phyloP scores from a whole-genome alignment of 2,888 invertebrate genomes.

The Zhuqinia jingwanae region DNA sequence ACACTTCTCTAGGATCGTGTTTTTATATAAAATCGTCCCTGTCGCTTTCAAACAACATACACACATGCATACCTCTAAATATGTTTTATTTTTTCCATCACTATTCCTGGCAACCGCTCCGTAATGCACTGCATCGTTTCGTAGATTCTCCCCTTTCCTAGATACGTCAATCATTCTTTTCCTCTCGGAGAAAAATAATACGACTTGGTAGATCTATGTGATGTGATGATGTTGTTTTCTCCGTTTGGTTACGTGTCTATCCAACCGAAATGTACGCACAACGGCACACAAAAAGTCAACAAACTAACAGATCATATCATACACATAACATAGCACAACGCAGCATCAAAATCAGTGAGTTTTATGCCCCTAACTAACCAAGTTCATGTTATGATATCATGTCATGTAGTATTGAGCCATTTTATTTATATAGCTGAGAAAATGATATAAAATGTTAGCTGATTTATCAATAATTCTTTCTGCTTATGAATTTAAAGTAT shows the following conservation, averaged over 20 bases:
- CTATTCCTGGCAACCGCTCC: constrained; percentile 29
- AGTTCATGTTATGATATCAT: too few species aligned
- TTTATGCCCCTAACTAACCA: too few species aligned
- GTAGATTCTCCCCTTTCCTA: constrained; percentile 59
- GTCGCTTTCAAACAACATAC: too few species aligned
- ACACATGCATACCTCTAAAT: too few species aligned
- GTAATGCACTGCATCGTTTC: constrained; percentile 48
- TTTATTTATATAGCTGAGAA: too few species aligned
- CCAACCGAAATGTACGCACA: not conserved
- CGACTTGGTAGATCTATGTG: constrained; percentile 8
- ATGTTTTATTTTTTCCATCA: constrained; percentile 10
- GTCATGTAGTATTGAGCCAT: too few species aligned
- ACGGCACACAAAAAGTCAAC: not conserved
- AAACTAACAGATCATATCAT: not conserved
- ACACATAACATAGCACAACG: not conserved
- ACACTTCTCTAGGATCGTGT: too few species aligned
- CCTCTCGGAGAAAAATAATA: constrained; percentile 17
- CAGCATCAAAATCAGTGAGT: not conserved
- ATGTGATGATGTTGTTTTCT: constrained; percentile 49
- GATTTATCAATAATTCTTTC: too few species aligned
- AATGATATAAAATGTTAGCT: too few species aligned
- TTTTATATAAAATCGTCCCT: too few species aligned
- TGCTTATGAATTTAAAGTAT: too few species aligned
- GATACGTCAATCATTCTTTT: constrained; percentile 69
- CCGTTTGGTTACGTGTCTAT: constrained; percentile 9